These are phyloP conservation scores for Loriculus beryllinus DNA, from an alignment of 2,797 vertebrate species.

Conservation along the genomic window DNA sequence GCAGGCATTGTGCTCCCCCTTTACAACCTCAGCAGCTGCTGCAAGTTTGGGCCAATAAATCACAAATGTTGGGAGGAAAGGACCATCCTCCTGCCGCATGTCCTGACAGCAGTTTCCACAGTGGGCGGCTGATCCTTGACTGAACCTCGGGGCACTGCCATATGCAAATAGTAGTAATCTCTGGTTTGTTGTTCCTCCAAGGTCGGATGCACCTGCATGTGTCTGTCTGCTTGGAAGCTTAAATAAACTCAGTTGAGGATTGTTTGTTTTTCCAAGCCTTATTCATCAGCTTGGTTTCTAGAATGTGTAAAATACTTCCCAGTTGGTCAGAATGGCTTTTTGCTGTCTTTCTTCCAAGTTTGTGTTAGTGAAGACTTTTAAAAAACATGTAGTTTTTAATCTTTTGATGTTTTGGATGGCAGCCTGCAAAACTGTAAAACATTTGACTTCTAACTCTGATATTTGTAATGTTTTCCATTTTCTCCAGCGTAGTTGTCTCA, in stretches of 20 bases:
- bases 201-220: neutral
- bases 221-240: conserved; percentile 32
- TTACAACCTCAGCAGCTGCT: conserved; percentile 49
- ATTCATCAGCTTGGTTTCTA: conserved; percentile 21
- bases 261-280: conserved; percentile 25
- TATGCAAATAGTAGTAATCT: conserved; percentile 59
- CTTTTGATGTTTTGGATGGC: neutral
- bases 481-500: neutral
- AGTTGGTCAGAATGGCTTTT: neutral
- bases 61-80: conserved; percentile 17
- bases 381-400: neutral
- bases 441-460: neutral
- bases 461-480: neutral
- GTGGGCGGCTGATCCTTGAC: conserved; percentile 42
- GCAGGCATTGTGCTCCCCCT: neutral
- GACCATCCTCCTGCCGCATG: neutral
- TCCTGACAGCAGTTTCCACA: conserved; percentile 51
- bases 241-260: conserved; percentile 26
- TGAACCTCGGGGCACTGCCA: conserved; percentile 39
- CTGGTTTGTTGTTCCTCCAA: conserved; percentile 59
- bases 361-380: neutral
- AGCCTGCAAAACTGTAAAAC: neutral
- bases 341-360: neutral
- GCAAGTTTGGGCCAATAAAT: conserved; percentile 36
- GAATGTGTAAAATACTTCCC: neutral